Evolutionary conservation across 2,113 vertebrate genomes (phyloP), one percentile per base, ranked within the genome.

Genomic region (Patagioenas fasciata): DNA sequence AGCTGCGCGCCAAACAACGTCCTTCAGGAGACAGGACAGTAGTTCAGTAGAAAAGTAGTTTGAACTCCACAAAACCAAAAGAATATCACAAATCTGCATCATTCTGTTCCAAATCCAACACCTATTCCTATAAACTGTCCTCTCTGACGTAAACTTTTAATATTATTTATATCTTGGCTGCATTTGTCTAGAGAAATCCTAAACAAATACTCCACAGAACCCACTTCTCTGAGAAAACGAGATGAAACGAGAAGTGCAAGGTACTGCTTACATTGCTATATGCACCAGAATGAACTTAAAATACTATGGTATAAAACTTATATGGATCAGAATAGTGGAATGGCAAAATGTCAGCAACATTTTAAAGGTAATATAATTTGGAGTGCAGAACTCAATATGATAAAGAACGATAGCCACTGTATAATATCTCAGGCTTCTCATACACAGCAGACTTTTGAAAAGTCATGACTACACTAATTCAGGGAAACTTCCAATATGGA

Each of bases 281-380:
- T 66, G 47, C 66, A 88, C 28, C 51, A 80, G 81, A 85, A 94
- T 80, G 57, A 89, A 64, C 67, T 82, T 89, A 82, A 94, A 94
- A 96, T 93, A 85, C 54, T 66, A 7, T 19, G 21, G 71, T 73
- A 62, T 96, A 83, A 95, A 95, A 85, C 53, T 66, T 81, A 50
- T 77, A 81, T 51, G 75, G 57, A 88, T 71, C 61, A 89, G 80
- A 91, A 84, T 21, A 81, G 64, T 72, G 61, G 61, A 93, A 92
- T 54, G 75, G 85, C 61, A 86, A 90, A 92, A 88, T 85, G 92
- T 90, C 95, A 97, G 95, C 93, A 95, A 91, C 92, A 92, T 95
- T 97, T 96, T 86, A 95, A 93, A 93, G 75, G 91, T 90, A 96
- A 94, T 84, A 44, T 73, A 95, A 92, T 95, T 95, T 92, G 77